Evolutionary conservation across 2,888 invertebrate genomes (phyloP).

Genomic region (Neoascia interrupta): DNA sequence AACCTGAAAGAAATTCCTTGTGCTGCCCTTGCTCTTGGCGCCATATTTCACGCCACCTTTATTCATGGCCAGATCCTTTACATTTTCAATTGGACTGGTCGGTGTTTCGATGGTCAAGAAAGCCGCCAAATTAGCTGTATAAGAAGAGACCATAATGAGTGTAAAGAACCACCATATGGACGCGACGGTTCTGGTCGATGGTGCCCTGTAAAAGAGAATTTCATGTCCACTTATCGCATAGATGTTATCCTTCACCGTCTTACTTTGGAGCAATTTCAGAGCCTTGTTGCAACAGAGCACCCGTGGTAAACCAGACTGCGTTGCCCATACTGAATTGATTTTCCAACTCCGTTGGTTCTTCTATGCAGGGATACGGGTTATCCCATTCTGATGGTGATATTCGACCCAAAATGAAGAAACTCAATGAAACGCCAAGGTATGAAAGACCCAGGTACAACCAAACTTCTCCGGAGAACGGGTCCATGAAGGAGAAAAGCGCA

Average conservation of each 20-base stretch:
- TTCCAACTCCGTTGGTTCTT: slow-evolving; percentile 89
- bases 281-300: slow-evolving; percentile 92
- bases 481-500: slow-evolving; percentile 93
- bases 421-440: slow-evolving; percentile 88
- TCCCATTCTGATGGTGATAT: slow-evolving; percentile 93
- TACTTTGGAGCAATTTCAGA: slow-evolving; percentile 92
- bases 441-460: slow-evolving; percentile 92
- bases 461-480: slow-evolving; percentile 91
- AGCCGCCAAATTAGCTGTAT: slow-evolving; percentile 94
- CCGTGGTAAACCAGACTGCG: slow-evolving; percentile 93
- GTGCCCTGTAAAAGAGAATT: slow-evolving; percentile 82
- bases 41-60: slow-evolving; percentile 92
- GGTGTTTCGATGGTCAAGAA: slow-evolving; percentile 91
- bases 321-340: slow-evolving; percentile 91
- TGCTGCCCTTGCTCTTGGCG: slow-evolving; percentile 90
- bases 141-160: slow-evolving; percentile 88
- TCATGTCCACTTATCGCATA: not conserved
- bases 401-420: slow-evolving; percentile 89
- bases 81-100: slow-evolving; percentile 86
- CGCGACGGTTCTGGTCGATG: slow-evolving; percentile 92
- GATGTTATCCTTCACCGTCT: slow-evolving; percentile 43
- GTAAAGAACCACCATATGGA: slow-evolving; percentile 95
- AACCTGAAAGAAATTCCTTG: slow-evolving; percentile 93
- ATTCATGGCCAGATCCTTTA: slow-evolving; percentile 88
- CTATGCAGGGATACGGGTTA: slow-evolving; percentile 91